Evolutionary conservation across 2,888 invertebrate genomes (phyloP).

Genomic region (Trypoxylon attenuatum): DNA sequence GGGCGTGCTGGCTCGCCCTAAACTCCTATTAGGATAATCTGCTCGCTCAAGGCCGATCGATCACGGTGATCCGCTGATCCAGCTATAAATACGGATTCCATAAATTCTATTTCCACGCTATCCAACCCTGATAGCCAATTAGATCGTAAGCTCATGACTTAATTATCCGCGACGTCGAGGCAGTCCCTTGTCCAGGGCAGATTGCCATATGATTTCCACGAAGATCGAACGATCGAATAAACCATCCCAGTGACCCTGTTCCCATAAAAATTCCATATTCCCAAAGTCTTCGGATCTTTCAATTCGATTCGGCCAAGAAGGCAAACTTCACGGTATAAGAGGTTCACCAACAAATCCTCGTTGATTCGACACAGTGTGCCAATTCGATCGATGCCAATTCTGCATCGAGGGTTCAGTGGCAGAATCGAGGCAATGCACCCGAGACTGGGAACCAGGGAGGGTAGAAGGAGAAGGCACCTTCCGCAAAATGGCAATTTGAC

Average conservation of each 20-base stretch:
- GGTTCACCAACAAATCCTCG: too few species aligned
- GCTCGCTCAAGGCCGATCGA: neutral
- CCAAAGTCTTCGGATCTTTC: too few species aligned
- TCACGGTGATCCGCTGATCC: neutral
- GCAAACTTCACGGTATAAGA: neutral
- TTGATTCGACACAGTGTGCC: too few species aligned
- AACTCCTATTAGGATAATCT: neutral
- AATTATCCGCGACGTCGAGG: too few species aligned
- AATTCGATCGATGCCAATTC: too few species aligned
- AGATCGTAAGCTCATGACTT: too few species aligned
- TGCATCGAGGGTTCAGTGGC: too few species aligned
- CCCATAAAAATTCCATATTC: too few species aligned
- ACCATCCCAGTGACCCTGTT: too few species aligned
- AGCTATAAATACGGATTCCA: neutral
- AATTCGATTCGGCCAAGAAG: constrained; percentile 30
- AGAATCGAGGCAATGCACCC: constrained; percentile 4
- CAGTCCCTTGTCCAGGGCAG: too few species aligned
- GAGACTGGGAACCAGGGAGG: constrained; percentile 6
- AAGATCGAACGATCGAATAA: too few species aligned
- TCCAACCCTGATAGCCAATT: neutral
- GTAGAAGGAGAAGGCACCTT: neutral
- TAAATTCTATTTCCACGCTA: neutral
- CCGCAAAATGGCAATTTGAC: constrained; percentile 32
- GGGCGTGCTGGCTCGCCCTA: neutral
- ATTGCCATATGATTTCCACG: too few species aligned